Conservation (phyloP, 2,113 vertebrate species). For the Rafetus swinhoei region DNA sequence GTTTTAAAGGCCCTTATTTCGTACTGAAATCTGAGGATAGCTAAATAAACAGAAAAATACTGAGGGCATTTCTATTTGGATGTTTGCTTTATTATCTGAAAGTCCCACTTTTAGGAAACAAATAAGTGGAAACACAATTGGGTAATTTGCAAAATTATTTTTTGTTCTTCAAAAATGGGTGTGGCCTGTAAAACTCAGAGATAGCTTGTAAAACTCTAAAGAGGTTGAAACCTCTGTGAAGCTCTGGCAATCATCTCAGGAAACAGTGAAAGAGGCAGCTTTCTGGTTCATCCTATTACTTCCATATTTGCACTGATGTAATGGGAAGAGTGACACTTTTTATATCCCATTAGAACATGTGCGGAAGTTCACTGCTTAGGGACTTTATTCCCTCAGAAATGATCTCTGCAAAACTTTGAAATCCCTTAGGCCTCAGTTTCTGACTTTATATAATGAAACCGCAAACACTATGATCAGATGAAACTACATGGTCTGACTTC, state of each 20-base stretch:
- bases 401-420: conserved; percentile 30
- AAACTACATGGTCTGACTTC: not conserved
- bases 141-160: not conserved
- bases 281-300: conserved; percentile 67
- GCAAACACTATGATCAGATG: not conserved
- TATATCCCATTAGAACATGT: conserved; percentile 23
- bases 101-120: not conserved
- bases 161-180: conserved; percentile 55
- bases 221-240: conserved; percentile 46
- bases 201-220: conserved; percentile 46
- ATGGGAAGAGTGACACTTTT: conserved; percentile 58
- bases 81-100: not conserved
- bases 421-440: conserved; percentile 13
- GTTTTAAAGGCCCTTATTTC: not conserved
- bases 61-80: not conserved
- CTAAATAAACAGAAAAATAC: not conserved
- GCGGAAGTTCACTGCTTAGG: conserved; percentile 28
- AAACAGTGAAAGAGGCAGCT: conserved; percentile 60
- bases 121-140: not conserved
- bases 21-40: not conserved
- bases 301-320: conserved; percentile 64
- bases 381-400: conserved; percentile 6
- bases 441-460: not conserved
- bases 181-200: conserved; percentile 15
- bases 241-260: conserved; percentile 65